These are phyloP conservation scores for Hyperoodon ampullatus DNA, from an alignment of 2,113 vertebrate genomes.

Conservation along the genomic window DNA sequence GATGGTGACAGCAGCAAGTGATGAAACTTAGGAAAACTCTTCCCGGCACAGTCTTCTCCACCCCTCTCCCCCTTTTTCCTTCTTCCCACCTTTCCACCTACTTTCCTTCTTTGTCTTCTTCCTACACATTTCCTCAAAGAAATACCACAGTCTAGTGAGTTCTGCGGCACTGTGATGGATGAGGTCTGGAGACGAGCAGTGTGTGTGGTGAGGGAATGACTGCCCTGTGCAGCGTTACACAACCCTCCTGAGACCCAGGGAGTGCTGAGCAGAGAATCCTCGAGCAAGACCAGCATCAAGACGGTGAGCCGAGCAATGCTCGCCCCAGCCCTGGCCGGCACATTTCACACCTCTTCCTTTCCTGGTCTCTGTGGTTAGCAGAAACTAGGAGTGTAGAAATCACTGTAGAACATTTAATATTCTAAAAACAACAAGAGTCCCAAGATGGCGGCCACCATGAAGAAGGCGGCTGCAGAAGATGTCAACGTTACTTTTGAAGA, in stretches of 20 bases:
- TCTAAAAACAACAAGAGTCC: background rate
- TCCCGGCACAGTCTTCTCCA: rapidly evolving
- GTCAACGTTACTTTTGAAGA: too few species aligned
- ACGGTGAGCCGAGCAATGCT: rapidly evolving
- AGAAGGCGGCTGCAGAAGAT: too few species aligned
- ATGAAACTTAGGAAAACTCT: background rate
- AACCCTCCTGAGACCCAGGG: background rate
- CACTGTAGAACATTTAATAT: background rate
- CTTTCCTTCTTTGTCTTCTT: background rate
- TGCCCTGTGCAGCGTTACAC: rapidly evolving
- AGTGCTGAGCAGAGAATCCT: background rate
- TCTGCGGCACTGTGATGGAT: background rate
- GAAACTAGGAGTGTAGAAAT: background rate
- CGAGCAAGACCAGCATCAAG: rapidly evolving
- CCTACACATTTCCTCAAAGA: background rate
- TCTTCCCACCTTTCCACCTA: background rate
- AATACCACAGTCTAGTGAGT: background rate
- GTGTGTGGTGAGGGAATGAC: background rate
- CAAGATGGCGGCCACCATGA: too few species aligned
- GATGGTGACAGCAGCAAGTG: background rate
- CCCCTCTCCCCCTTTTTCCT: background rate
- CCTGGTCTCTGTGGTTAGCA: background rate
- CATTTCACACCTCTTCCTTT: background rate
- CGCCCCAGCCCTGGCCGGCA: background rate
- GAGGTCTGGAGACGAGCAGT: background rate